Evolutionary conservation across 2,797 vertebrate genomes (phyloP), one percentile per base, ranked within the genome.

Genomic region (Premnoplex brunnescens): DNA sequence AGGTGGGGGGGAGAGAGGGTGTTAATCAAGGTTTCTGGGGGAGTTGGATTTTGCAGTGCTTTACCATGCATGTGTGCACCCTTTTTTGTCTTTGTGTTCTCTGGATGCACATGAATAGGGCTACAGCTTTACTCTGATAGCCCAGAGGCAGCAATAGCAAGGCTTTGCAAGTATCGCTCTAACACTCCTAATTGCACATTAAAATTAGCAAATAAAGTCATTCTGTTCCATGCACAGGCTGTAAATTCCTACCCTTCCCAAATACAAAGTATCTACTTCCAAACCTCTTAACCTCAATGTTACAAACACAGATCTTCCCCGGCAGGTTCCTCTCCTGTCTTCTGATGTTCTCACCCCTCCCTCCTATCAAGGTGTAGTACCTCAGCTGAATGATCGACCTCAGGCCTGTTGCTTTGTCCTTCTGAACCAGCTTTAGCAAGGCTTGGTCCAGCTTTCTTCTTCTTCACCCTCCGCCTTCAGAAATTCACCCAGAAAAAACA

Each of bases 331-430:
- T 73, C 41, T 83, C 51, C 26, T 26, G 21, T 32, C 30, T 63
- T 62, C 49, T 36, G 54, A 14, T 1, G 1, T 24, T 19, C 23
- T 9, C 43, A 64, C 32, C 32, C 32, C 32, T 58, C 8, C 52
- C 58, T 23, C 26, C 21, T 34, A 19, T 7, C 0, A 0, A 55
- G 24, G 22, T 32, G 12, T 3, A 14, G 1, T 1, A 49, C 26
- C 63, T 56, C 51, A 58, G n/a, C 39, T 17, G 23, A 55, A 4
- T 21, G 41, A 43, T 23, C 48, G 37, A 39, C 24, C 48, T 52
- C 8, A 58, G 32, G 8, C 18, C 12, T 28, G 6, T 30, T 62
- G 15, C 37, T 80, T 58, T 44, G 56, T 88, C 63, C 44, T 60
- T 62, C 55, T n/a, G 28, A 81, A 49, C 5, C 49, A 81, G 36